Conservation (phyloP, 37 sponge, comb jelly and placozoan genomes). For the Diacarnus erythraeanus region DNA sequence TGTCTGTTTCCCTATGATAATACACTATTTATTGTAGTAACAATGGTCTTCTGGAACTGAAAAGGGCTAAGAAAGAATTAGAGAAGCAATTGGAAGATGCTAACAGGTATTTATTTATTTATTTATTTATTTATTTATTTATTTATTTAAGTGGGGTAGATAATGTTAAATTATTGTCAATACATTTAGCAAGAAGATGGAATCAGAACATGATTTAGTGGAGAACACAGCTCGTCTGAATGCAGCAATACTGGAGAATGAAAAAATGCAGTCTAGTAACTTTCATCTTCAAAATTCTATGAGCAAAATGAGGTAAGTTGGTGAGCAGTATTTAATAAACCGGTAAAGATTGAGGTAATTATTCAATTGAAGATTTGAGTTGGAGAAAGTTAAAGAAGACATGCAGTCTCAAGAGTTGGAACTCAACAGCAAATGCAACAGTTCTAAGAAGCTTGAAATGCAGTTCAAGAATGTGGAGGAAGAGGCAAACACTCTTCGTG, state of each 20-base stretch:
- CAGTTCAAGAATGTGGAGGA: constrained; percentile 29
- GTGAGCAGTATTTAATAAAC: not conserved
- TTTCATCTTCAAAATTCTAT: constrained; percentile 34
- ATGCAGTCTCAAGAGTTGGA: constrained; percentile 30
- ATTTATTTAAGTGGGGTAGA: not conserved
- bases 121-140: not conserved
- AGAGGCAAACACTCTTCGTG: constrained; percentile 12
- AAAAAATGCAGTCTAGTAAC: constrained; percentile 13
- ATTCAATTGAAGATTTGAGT: constrained; percentile 29
- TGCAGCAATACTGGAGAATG: constrained; percentile 21
- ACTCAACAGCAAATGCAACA: constrained; percentile 13
- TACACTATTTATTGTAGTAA: constrained; percentile 29
- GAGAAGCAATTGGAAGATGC: constrained; percentile 39
- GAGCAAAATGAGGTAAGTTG: constrained; percentile 29
- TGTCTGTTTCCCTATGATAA: no score
- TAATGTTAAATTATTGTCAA: not conserved
- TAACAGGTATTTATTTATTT: constrained; percentile 13
- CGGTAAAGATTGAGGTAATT: not conserved
- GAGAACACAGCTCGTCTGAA: constrained; percentile 23
- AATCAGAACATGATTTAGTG: constrained; percentile 28
- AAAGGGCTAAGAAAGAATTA: constrained; percentile 6
- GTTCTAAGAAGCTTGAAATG: constrained; percentile 29
- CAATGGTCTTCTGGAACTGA: constrained; percentile 18
- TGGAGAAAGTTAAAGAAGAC: constrained; percentile 28
- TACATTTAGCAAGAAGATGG: constrained; percentile 26